Evolutionary conservation across 1,140 invertebrate genomes (phyloP), one percentile per base, ranked within the genome.

Genomic region (Branchinecta lynchi): DNA sequence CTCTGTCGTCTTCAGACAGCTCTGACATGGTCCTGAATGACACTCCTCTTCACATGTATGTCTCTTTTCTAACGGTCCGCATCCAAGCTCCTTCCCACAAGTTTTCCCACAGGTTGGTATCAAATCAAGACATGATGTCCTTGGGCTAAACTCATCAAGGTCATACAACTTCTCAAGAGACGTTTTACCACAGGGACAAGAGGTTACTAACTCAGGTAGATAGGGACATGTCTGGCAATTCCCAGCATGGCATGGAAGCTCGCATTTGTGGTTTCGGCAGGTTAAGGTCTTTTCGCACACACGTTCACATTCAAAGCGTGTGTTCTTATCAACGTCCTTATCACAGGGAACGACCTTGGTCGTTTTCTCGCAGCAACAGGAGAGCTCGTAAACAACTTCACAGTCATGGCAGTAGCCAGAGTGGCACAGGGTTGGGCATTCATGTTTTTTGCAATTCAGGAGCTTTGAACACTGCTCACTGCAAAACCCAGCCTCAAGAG

Each of bases 171-270:
- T 75, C 43, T 72, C 65, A 15, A 84, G 73, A 3, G 76, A 74
- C 7, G 84, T 89, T 77, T 91, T 86, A 0, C 89, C 91, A 79
- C 94, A 98, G 0, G 86, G 89, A 78, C 94, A 98, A n/a, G 81
- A 82, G 8, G 79, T 85, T 9, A 94, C 82, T 21, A 80, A 75
- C 12, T 84, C 81, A 0, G 87, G 84, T 72, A 82, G 82, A 44
- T 85, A 79, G 9, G 79, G 76, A 77, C 90, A 93, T 6, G 80
- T 70, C 12, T 71, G 74, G 77, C 86, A 89, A 9, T 79, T 77
- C 65, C 83, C 88, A 44, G 81, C 76, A 78, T 94, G 92, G 77
- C 92, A 95, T 0, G 77, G 75, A 71, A 82, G 79, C 67, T 81
- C 76, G 77, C 92, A 95, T 66, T 82, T 82, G 78, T 95, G 93